Evolutionary conservation across 1,140 invertebrate genomes (phyloP).

Genomic region (Bombus terrestris): DNA sequence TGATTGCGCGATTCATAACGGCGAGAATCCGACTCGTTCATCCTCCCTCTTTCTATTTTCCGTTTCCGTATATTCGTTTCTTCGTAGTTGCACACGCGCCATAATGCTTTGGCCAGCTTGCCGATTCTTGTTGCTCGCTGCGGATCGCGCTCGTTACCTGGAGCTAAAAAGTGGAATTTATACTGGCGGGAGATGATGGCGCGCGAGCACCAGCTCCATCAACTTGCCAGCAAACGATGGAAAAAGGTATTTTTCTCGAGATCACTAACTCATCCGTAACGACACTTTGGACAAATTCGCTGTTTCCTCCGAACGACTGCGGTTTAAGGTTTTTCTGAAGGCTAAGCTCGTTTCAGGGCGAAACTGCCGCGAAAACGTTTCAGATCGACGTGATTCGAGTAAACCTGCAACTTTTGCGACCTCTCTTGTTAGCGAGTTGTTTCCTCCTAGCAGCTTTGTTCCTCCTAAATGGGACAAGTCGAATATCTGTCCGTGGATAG

Average conservation of each 20-base stretch:
- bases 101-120: not conserved
- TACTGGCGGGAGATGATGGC: not conserved
- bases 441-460: not conserved
- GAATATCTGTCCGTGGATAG: not conserved
- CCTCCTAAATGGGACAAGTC: not conserved
- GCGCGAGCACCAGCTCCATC: no score
- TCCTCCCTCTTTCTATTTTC: not conserved
- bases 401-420: not conserved
- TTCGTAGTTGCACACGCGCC: slow-evolving; percentile 9
- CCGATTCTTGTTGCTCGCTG: slow-evolving; percentile 13
- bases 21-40: slow-evolving; percentile 26
- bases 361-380: slow-evolving; percentile 17
- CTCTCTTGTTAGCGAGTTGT: not conserved
- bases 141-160: slow-evolving; percentile 50
- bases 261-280: slow-evolving; percentile 13
- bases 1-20: slow-evolving; percentile 76
- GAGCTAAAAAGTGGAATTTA: slow-evolving; percentile 37
- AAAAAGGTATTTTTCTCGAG: not conserved
- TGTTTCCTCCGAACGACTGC: not conserved
- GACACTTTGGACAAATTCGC: slow-evolving; percentile 7
- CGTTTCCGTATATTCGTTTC: not conserved
- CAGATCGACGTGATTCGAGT: not conserved
- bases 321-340: not conserved
- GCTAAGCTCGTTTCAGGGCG: not conserved
- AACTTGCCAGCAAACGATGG: not conserved